Evolutionary conservation across 2,797 vertebrate species (phyloP).

Genomic region (Falco biarmicus): DNA sequence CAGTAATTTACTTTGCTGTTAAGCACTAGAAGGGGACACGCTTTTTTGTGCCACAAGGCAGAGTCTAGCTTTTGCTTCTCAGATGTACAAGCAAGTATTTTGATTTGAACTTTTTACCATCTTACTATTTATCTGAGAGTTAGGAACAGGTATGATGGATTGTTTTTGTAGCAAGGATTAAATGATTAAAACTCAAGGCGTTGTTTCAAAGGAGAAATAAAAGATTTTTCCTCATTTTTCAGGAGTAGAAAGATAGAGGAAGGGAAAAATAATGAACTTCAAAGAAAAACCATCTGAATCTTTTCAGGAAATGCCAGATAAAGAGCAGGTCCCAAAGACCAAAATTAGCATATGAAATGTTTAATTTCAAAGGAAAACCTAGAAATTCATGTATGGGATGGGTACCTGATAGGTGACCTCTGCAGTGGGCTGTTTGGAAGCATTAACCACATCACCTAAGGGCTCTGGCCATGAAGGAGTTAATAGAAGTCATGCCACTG

Average conservation of each 20-base stretch:
- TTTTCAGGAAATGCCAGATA: background rate
- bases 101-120: background rate
- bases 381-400: background rate
- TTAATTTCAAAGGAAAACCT: background rate
- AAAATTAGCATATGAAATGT: background rate
- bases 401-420: background rate
- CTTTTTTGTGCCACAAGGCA: background rate
- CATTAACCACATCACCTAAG: background rate
- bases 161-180: background rate
- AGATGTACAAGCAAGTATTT: background rate
- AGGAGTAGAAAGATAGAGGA: background rate
- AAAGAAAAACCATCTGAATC: background rate
- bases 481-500: background rate
- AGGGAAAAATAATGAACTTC: background rate
- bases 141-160: background rate
- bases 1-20: background rate
- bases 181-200: background rate
- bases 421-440: background rate
- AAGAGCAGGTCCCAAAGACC: background rate
- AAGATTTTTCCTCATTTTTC: background rate
- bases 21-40: background rate
- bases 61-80: background rate
- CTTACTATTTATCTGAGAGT: background rate
- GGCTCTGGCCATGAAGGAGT: background rate
- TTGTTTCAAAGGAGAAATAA: background rate